Percentiles rank a stretch among this genome's conserved stretches.
These are phyloP conservation scores for Physella acuta DNA, from an alignment of 1,140 invertebrate species.

Conservation along the genomic window DNA sequence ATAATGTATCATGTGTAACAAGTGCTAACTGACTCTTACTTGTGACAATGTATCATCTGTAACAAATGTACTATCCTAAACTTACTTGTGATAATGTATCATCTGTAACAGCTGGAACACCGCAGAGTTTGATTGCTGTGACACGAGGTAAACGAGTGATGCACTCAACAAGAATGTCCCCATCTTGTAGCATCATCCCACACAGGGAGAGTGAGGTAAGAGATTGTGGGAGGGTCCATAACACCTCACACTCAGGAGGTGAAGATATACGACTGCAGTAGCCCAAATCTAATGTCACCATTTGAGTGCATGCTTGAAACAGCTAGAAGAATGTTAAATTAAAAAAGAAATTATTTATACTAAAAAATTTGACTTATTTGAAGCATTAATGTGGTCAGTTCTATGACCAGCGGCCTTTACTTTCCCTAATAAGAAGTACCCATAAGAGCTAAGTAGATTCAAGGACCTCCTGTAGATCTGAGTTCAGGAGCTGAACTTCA, in stretches of 20 bases:
- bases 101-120: slow-evolving; percentile 51
- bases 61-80: too few relatives aligned
- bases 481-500: too few relatives aligned
- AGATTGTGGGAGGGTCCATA: slow-evolving; percentile 48
- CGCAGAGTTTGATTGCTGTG: slow-evolving; percentile 44
- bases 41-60: too few relatives aligned
- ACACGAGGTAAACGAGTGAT: slow-evolving; percentile 44
- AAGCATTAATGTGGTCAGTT: too few relatives aligned
- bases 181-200: slow-evolving; percentile 46
- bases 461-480: too few relatives aligned
- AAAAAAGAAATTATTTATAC: slow-evolving; percentile 1
- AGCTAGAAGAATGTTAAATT: slow-evolving; percentile 38
- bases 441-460: too few relatives aligned
- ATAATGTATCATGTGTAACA: too few relatives aligned
- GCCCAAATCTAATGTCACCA: slow-evolving; percentile 49
- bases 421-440: too few relatives aligned
- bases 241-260: slow-evolving; percentile 37
- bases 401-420: too few relatives aligned
- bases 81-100: slow-evolving; percentile 31
- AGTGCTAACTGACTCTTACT: too few relatives aligned
- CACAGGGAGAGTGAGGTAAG: slow-evolving; percentile 47
- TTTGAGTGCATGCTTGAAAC: slow-evolving; percentile 44
- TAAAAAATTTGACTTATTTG: too few relatives aligned
- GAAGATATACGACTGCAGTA: slow-evolving; percentile 47
- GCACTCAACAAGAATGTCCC: slow-evolving; percentile 44